Percentiles rank a stretch among this genome's conserved stretches.
Conservation (phyloP, 2,113 vertebrate genomes). For the Brachionichthys hirsutus region DNA sequence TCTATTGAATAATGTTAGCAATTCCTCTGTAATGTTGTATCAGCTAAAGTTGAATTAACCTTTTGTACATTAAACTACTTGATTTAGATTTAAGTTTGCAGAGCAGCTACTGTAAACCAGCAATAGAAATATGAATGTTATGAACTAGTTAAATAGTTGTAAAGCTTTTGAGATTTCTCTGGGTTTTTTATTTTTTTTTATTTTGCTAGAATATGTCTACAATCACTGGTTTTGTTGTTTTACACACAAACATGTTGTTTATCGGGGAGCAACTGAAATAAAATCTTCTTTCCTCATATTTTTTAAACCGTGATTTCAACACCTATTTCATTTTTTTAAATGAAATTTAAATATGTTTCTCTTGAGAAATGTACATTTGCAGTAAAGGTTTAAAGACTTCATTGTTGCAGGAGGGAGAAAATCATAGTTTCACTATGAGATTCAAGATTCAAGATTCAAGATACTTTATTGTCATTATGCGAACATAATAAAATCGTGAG, state of each 20-base stretch:
- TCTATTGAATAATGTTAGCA: conserved; percentile 85
- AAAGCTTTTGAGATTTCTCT: conserved; percentile 78
- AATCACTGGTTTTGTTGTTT: conserved; percentile 85
- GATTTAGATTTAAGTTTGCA: conserved; percentile 83
- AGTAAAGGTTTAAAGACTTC: conserved; percentile 2
- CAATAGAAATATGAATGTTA: conserved; percentile 88
- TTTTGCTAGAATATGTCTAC: conserved; percentile 89
- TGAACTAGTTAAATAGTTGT: conserved; percentile 81
- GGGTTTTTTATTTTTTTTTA: conserved; percentile 86
- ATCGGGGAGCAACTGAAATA: conserved; percentile 84
- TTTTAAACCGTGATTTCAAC: conserved; percentile 74
- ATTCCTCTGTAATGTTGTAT: conserved; percentile 93
- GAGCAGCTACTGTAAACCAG: conserved; percentile 88
- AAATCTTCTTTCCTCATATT: conserved; percentile 90
- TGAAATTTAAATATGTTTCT: not conserved
- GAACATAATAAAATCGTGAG: no score
- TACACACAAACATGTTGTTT: conserved; percentile 81
- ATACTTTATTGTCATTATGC: no score
- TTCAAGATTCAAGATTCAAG: no score
- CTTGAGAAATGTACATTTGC: not conserved
- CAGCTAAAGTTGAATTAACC: conserved; percentile 84
- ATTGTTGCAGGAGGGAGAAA: conserved; percentile 5
- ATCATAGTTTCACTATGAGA: conserved; percentile 4
- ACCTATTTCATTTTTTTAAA: conserved; percentile 46
- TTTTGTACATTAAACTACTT: conserved; percentile 82